Base-by-base conservation (phyloP, 1,140 invertebrate genomes). In the Melipona quadrifasciata region DNA sequence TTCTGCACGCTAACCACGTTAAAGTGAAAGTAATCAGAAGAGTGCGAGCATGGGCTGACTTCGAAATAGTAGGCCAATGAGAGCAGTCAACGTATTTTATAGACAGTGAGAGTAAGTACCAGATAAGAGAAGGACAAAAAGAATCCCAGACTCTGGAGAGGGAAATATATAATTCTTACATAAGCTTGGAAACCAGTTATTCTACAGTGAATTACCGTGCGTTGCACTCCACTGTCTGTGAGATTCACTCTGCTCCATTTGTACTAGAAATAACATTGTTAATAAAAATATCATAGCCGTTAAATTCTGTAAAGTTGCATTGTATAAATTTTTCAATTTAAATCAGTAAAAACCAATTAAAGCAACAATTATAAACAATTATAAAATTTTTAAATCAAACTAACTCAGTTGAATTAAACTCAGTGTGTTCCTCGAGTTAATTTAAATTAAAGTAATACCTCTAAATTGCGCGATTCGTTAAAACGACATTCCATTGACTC, bases 1-100 rank as follows among this genome's bases (percentile, higher is more conserved):
- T 64, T 11, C 21, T 10, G 4, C 8, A 34, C 14, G 19, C 24
- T 57, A 21, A 34, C 17, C 10, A 6, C 39, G 39, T 6, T 11
- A n/a, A 67, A 39, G 80, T 77, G 80, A 82, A 82, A 82, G 80
- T 77, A 19, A 11, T 0, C 27, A 57, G 68, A 24, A 39, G 51
- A 47, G 78, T n/a, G 12, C 21, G 55, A n/a, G n/a, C 10, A 61
- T 51, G 24, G 10, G 27, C 0, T 14, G 31, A 24, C 5, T 57
- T 24, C 58, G 58, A n/a, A 39, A 47, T 17, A 10, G 17, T 51
- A 2, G 19, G 16, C 73, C 73, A 82, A 77, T 82, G 24, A 19
- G 51, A 68, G 12, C 2, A 19, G 27, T n/a, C n/a, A 31, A 0
- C 8, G 2, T 34, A 58, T 3, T 31, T 79, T 12, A 14, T 57